Conservation (phyloP, 53 echinoderm and acorn worm species). For the Stichopus horrens region DNA sequence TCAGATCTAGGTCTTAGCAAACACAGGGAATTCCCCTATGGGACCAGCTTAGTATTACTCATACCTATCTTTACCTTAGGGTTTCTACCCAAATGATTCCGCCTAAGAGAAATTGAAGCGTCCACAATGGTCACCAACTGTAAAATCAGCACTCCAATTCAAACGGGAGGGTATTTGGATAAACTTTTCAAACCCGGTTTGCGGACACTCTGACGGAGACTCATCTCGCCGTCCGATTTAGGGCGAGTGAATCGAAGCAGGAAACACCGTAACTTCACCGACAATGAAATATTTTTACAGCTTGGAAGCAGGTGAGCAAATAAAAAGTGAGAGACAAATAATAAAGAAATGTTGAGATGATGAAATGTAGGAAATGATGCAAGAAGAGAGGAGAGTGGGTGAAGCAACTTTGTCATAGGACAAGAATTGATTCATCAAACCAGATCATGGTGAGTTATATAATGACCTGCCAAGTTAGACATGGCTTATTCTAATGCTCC, state of each 20-base stretch:
- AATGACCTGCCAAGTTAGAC: too few relatives aligned
- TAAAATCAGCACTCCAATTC: background rate
- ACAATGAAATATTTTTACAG: background rate
- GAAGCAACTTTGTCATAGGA: too few relatives aligned
- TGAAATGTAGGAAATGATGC: too few relatives aligned
- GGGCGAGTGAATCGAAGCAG: too few relatives aligned
- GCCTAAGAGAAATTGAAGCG: background rate
- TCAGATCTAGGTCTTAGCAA: slow-evolving; percentile 18
- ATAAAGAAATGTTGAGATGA: too few relatives aligned
- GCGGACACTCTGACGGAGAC: background rate
- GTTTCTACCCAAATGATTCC: background rate
- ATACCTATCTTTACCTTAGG: background rate
- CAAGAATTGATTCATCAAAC: too few relatives aligned
- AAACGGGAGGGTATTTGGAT: background rate
- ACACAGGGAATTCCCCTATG: slow-evolving; percentile 13
- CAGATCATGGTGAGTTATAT: too few relatives aligned
- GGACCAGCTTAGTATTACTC: slow-evolving; percentile 7
- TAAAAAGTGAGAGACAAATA: background rate
- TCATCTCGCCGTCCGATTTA: background rate
- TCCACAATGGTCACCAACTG: background rate
- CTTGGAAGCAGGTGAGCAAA: background rate
- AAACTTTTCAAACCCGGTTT: background rate
- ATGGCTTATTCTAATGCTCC: too few relatives aligned
- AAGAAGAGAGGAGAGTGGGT: too few relatives aligned
- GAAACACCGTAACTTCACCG: background rate